These are phyloP conservation scores for Dicyrtomina minuta DNA, from an alignment of 2,888 invertebrate species.

Conservation along the genomic window DNA sequence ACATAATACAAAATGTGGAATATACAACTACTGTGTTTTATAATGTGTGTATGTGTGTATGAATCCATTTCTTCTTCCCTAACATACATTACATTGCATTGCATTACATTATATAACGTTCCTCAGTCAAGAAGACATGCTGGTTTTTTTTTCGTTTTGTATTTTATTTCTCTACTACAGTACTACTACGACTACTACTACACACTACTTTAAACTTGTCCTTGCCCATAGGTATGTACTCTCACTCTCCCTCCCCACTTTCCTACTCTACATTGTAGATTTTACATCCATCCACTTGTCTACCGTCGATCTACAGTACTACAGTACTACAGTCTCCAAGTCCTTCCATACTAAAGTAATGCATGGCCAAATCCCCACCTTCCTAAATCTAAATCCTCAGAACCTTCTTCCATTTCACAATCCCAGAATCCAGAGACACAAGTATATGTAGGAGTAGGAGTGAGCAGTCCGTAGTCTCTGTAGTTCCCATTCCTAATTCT, in stretches of 20 bases:
- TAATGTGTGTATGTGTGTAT: slow-evolving; percentile 20
- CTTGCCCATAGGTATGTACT: slow-evolving; percentile 16
- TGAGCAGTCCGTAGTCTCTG: too few species aligned
- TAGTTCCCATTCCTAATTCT: slow-evolving; percentile 23
- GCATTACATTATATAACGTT: slow-evolving; percentile 25
- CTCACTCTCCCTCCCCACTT: slow-evolving; percentile 1
- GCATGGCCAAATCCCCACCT: too few species aligned
- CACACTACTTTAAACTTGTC: slow-evolving; percentile 7
- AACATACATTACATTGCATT: not conserved
- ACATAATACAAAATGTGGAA: not conserved
- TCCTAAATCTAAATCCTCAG: too few species aligned
- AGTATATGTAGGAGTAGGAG: too few species aligned
- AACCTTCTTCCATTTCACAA: too few species aligned
- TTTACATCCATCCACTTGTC: slow-evolving; percentile 2
- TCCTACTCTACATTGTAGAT: not conserved
- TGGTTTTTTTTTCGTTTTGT: slow-evolving; percentile 19
- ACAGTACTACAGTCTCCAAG: too few species aligned
- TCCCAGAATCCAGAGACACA: too few species aligned
- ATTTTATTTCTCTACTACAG: slow-evolving; percentile 9
- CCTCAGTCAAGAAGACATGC: slow-evolving; percentile 20
- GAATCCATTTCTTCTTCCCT: slow-evolving; percentile 3
- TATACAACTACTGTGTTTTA: slow-evolving; percentile 14
- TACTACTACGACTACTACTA: too few species aligned
- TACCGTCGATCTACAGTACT: not conserved
- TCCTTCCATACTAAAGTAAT: too few species aligned